These are phyloP conservation scores for Pelobates cultripes DNA, from an alignment of 2,797 vertebrate species.

Conservation along the genomic window DNA sequence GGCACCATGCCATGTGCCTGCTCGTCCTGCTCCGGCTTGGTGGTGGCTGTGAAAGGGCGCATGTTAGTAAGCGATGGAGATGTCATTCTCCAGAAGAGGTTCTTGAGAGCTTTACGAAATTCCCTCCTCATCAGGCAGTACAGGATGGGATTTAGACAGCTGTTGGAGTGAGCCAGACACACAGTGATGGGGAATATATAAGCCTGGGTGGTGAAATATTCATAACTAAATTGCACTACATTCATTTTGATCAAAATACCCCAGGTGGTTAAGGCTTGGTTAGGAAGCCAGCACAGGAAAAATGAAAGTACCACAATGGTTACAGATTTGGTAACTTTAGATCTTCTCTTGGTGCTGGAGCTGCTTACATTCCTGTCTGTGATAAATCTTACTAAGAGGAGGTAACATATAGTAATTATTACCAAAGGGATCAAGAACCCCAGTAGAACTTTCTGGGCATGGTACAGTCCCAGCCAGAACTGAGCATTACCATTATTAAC, in stretches of 20 bases:
- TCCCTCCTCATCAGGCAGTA: conserved; percentile 94
- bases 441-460: conserved; percentile 89
- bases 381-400: conserved; percentile 87
- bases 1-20: conserved; percentile 71
- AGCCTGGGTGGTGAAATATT: conserved; percentile 89
- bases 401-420: conserved; percentile 85
- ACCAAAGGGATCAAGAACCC: conserved; percentile 86
- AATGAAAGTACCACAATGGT: conserved; percentile 93
- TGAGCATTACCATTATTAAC: conserved; percentile 77
- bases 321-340: conserved; percentile 91
- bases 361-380: conserved; percentile 78
- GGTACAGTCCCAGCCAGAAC: conserved; percentile 91
- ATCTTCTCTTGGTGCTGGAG: conserved; percentile 82
- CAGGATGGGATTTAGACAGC: conserved; percentile 92
- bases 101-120: conserved; percentile 90
- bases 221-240: conserved; percentile 85
- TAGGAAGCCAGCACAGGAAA: conserved; percentile 96
- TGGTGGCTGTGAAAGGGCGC: conserved; percentile 83
- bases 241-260: conserved; percentile 93
- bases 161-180: conserved; percentile 95
- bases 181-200: conserved; percentile 92
- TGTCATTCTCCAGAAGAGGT: conserved; percentile 85
- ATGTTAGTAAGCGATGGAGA: conserved; percentile 81
- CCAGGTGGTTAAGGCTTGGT: conserved; percentile 92
- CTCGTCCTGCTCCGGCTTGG: conserved; percentile 82